Evolutionary conservation across 2,113 vertebrate genomes (phyloP).

Genomic region (Donacobius atricapilla): DNA sequence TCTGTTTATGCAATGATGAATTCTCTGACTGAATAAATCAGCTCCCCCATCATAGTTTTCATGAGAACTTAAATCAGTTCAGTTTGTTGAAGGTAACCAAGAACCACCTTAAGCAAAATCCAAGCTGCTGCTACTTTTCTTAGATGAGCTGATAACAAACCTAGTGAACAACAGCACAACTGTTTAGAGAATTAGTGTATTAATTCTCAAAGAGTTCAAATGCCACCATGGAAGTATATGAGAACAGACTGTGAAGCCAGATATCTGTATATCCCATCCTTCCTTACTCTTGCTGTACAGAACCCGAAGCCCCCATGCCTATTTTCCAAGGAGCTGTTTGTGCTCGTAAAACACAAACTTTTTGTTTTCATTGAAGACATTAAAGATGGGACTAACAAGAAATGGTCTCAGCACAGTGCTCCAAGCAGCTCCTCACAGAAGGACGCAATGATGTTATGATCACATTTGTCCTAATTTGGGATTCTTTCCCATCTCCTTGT

Average conservation of each 20-base stretch:
- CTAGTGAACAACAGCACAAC: neutral
- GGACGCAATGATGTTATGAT: neutral
- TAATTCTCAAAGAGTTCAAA: neutral
- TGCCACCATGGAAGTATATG: neutral
- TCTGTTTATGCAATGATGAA: neutral
- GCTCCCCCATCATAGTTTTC: neutral
- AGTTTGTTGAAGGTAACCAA: neutral
- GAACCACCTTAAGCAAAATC: neutral
- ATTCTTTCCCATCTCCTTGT: neutral
- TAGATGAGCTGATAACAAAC: neutral
- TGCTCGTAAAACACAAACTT: neutral
- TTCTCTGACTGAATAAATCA: neutral
- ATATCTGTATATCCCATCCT: neutral
- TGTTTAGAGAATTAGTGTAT: neutral
- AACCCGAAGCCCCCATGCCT: accelerated
- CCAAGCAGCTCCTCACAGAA: accelerated
- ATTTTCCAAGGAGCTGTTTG: neutral
- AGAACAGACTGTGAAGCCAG: neutral
- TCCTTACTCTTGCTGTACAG: accelerated
- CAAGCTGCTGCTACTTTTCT: neutral
- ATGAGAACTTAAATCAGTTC: neutral
- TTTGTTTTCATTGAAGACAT: neutral
- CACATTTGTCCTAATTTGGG: neutral
- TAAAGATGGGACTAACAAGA: neutral
- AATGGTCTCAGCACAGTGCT: neutral